Percentiles rank a stretch among this genome's conserved stretches.
These are phyloP conservation scores for Lutjanus argentimaculatus DNA, from an alignment of 2,797 vertebrate genomes.

Conservation along the genomic window DNA sequence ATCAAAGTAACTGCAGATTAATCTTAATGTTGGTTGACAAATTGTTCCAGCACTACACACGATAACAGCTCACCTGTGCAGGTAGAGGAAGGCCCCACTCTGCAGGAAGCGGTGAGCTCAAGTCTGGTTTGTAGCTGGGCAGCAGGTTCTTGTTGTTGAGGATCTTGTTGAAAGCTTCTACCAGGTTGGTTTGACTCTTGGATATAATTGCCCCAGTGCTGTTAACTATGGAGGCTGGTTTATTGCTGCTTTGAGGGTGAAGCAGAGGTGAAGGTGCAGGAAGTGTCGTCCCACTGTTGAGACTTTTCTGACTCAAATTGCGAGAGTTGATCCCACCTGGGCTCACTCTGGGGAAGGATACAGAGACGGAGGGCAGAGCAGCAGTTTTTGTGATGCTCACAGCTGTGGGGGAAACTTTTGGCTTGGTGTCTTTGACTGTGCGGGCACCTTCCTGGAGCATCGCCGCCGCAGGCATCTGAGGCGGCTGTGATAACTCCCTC, in stretches of 20 bases:
- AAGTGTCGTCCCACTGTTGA: slow-evolving; percentile 85
- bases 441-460: slow-evolving; percentile 88
- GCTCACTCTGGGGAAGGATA: slow-evolving; percentile 65
- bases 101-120: slow-evolving; percentile 85
- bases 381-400: slow-evolving; percentile 89
- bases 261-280: slow-evolving; percentile 66
- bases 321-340: slow-evolving; percentile 65
- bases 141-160: slow-evolving; percentile 97
- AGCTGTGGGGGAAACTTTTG: slow-evolving; percentile 88
- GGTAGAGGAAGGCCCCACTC: slow-evolving; percentile 93
- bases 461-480: slow-evolving; percentile 81
- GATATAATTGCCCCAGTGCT: slow-evolving; percentile 92
- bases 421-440: slow-evolving; percentile 85
- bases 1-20: background rate
- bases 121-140: slow-evolving; percentile 94
- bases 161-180: slow-evolving; percentile 97
- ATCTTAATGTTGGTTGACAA: too few relatives aligned
- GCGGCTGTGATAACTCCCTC: slow-evolving; percentile 63
- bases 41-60: background rate
- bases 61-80: slow-evolving; percentile 74
- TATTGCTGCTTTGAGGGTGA: slow-evolving; percentile 80
- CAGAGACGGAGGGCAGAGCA: slow-evolving; percentile 83
- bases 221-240: slow-evolving; percentile 88
- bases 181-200: slow-evolving; percentile 94
- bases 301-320: slow-evolving; percentile 85